Conservation (phyloP, 2,113 vertebrate genomes). For the Gobius niger region DNA sequence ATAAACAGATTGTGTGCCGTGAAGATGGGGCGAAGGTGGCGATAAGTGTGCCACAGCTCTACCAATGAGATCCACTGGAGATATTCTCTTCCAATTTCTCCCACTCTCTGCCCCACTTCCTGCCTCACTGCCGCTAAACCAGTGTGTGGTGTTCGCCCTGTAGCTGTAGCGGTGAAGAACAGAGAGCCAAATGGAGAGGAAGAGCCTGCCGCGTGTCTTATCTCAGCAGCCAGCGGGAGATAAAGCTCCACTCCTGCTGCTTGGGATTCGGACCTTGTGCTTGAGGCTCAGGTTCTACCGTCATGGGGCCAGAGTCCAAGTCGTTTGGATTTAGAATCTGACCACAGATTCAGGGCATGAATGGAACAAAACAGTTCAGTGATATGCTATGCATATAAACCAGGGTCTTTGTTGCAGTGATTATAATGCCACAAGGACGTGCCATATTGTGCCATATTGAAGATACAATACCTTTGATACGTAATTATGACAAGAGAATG, state of each 20-base stretch:
- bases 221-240: slow-evolving; percentile 70
- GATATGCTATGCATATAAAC: too few relatives aligned
- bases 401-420: too few relatives aligned
- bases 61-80: slow-evolving; percentile 25
- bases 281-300: slow-evolving; percentile 25
- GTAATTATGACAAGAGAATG: too few relatives aligned
- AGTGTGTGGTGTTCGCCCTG: slow-evolving; percentile 22
- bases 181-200: slow-evolving; percentile 54
- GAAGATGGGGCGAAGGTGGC: slow-evolving; percentile 18
- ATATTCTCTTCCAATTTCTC: slow-evolving; percentile 20
- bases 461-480: too few relatives aligned
- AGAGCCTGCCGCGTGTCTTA: slow-evolving; percentile 54
- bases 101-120: slow-evolving; percentile 20
- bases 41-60: slow-evolving; percentile 20
- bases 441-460: too few relatives aligned
- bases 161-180: slow-evolving; percentile 24
- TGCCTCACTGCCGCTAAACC: slow-evolving; percentile 5
- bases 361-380: background rate
- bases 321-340: slow-evolving; percentile 47
- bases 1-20: slow-evolving; percentile 48
- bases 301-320: slow-evolving; percentile 41
- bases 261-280: slow-evolving; percentile 51
- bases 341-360: slow-evolving; percentile 26
- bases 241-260: slow-evolving; percentile 52
- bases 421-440: too few relatives aligned